These are phyloP conservation scores for Cryptocheilus praepositus DNA, from an alignment of 2,888 invertebrate genomes.

Conservation along the genomic window DNA sequence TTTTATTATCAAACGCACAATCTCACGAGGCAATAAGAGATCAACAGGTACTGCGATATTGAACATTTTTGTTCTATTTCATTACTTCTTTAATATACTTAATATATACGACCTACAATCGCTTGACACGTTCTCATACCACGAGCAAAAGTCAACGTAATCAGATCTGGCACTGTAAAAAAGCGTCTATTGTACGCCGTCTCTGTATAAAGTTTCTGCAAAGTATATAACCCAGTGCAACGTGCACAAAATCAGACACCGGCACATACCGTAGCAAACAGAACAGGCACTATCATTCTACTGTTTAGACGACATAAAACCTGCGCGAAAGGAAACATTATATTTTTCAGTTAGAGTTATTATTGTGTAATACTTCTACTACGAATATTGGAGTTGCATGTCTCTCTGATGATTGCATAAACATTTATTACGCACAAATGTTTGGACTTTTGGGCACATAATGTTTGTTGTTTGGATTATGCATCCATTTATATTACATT, in stretches of 20 bases:
- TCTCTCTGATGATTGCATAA: background rate
- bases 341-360: background rate
- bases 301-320: background rate
- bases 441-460: slow-evolving; percentile 1
- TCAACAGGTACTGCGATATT: no score
- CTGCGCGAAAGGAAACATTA: background rate
- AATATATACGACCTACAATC: no score
- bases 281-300: background rate
- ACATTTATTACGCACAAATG: background rate
- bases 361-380: background rate
- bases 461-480: slow-evolving; percentile 5
- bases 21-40: no score
- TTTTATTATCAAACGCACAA: no score
- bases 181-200: background rate
- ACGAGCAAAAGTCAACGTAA: no score
- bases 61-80: no score
- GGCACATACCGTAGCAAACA: background rate
- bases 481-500: slow-evolving; percentile 22
- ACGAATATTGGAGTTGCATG: background rate
- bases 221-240: background rate
- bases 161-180: background rate
- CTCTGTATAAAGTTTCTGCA: slow-evolving; percentile 1
- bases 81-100: no score
- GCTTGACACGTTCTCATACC: no score
- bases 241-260: slow-evolving; percentile 9